A percentile compares a stretch with the other conserved stretches of the same genome.
Conservation (phyloP, 2,888 invertebrate genomes). For the Ectobius pallidus region DNA sequence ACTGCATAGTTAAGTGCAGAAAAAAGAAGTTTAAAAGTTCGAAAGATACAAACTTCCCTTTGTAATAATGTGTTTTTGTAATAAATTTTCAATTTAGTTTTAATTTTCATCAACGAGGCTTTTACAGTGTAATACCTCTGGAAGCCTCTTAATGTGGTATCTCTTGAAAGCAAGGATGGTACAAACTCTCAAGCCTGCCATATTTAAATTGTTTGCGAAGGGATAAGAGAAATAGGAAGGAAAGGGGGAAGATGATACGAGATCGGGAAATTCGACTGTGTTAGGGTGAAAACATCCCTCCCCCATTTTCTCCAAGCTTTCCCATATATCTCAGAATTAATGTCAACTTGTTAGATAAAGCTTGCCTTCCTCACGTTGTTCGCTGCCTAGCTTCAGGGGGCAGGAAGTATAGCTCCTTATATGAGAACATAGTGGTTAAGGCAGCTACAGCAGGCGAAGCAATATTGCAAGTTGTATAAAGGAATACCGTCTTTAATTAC, state of each 20-base stretch:
- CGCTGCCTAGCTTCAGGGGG: conserved; percentile 7
- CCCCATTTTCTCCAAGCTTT: too few species aligned
- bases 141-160: too few species aligned
- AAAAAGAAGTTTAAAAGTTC: too few species aligned
- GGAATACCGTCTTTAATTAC: conserved; percentile 10
- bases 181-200: too few species aligned
- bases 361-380: neutral
- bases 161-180: too few species aligned
- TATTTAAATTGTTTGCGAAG: neutral
- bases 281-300: neutral
- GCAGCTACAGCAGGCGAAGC: neutral
- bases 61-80: too few species aligned
- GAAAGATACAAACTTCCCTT: too few species aligned
- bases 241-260: neutral
- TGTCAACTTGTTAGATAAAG: conserved; percentile 21
- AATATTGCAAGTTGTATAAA: conserved; percentile 17
- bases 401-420: neutral
- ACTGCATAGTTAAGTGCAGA: too few species aligned
- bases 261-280: neutral
- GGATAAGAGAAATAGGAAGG: neutral
- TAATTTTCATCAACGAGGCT: too few species aligned
- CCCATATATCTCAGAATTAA: conserved; percentile 14
- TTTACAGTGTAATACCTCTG: too few species aligned
- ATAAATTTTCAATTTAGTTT: too few species aligned
- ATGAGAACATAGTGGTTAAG: neutral